Conservation (phyloP, 2,888 invertebrate genomes). For the Pyrrhosoma nymphula region DNA sequence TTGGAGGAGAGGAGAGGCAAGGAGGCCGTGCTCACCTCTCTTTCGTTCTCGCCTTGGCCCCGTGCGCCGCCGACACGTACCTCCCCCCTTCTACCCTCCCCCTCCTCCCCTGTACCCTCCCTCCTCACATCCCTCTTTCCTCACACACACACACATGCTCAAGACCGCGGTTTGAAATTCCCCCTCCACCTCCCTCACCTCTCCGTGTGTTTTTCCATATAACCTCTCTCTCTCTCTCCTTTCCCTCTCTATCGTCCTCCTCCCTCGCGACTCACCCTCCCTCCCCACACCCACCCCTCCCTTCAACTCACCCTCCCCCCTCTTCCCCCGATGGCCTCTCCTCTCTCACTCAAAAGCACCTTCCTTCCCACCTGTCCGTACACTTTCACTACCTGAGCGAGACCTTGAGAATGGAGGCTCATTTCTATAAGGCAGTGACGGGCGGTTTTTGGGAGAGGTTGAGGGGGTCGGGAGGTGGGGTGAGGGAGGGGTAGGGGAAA, state of each 20-base stretch:
- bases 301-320: background rate
- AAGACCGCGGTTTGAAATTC: background rate
- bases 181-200: background rate
- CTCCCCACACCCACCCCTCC: background rate
- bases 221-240: background rate
- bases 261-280: background rate
- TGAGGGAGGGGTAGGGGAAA: background rate
- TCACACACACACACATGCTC: too few relatives aligned
- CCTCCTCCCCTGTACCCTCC: background rate
- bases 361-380: slow-evolving; percentile 65
- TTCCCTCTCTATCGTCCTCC: background rate
- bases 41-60: slow-evolving; percentile 25
- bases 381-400: slow-evolving; percentile 64
- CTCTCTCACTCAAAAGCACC: slow-evolving; percentile 1
- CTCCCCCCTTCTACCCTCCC: too few relatives aligned
- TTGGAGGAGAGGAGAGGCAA: too few relatives aligned
- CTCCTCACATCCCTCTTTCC: background rate
- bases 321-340: background rate
- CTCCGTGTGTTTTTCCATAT: background rate
- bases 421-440: slow-evolving; percentile 40
- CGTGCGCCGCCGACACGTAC: background rate
- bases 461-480: background rate
- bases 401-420: slow-evolving; percentile 64
- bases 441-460: background rate
- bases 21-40: background rate